phyloP scores from a whole-genome alignment of 2,888 invertebrate genomes.

The Penaeus monodon region DNA sequence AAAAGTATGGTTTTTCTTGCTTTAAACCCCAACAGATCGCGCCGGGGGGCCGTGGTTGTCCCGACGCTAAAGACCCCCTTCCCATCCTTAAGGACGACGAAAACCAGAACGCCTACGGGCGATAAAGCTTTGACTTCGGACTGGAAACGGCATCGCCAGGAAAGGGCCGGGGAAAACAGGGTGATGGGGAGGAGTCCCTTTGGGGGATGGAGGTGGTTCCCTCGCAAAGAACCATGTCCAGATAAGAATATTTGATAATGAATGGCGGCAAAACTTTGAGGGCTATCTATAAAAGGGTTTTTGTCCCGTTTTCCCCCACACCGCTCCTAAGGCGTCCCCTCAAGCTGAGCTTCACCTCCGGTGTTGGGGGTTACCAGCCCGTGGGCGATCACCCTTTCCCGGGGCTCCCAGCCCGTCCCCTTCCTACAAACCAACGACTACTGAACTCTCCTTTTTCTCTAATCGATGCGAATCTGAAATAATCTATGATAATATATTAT shows the following conservation, averaged over 20 bases:
- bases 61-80: constrained; percentile 2
- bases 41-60: not conserved
- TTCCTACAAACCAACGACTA: too few relatives aligned
- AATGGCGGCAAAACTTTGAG: too few relatives aligned
- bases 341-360: not conserved
- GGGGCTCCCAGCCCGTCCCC: too few relatives aligned
- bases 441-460: too few relatives aligned
- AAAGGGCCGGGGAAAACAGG: constrained; percentile 7
- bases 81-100: constrained; percentile 2
- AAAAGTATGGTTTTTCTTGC: too few relatives aligned
- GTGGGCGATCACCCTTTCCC: too few relatives aligned
- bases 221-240: too few relatives aligned
- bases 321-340: constrained; percentile 1
- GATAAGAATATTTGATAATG: not conserved
- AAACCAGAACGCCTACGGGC: not conserved
- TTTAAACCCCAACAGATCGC: not conserved
- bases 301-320: not conserved
- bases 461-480: too few relatives aligned
- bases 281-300: not conserved
- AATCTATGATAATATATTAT: too few relatives aligned
- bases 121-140: constrained; percentile 3
- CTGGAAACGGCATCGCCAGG: constrained; percentile 11
- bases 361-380: not conserved
- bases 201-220: not conserved
- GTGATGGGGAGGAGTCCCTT: not conserved